Base-by-base conservation (phyloP, 2,888 invertebrate species). In the Lepidochrysops patricia region DNA sequence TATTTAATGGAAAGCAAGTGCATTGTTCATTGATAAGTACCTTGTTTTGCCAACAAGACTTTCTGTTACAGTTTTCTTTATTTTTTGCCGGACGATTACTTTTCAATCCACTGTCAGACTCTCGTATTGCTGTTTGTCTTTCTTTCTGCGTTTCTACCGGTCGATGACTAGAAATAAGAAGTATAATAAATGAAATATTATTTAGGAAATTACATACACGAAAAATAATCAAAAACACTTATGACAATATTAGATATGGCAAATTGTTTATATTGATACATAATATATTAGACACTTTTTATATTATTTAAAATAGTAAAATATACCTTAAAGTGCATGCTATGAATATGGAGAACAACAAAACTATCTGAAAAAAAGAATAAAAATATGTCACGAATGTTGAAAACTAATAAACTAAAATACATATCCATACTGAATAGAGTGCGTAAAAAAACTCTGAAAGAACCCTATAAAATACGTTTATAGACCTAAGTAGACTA, bases 1-100 rank as follows among this genome's bases (percentile, higher is more conserved):
- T n/a, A 3, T 59, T 60, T 25, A 57, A 63, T 13, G 67, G 65
- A 13, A 72, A 70, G 60, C 79, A 82, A 12, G 70, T 37, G 59
- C 80, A 81, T 48, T 70, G 60, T n/a, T 15, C 9, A 1, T 19
- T 19, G 4, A 1, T 23, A 13, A 19, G 19, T 4, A 2, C 9
- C 19, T 1, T 43, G 4, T 43, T 43, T 4, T 13, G 1, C 12
- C 3, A 19, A 9, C 43, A 43, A 9, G 6, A 43, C 19, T 9
- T 43, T 43, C 12, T 19, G 23, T 43, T 2, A 15, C 43, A 43
- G 19, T 43, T 43, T 1, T 19, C 9, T 43, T 19, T 43, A 19
- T 0, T 43, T 3, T 43, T 43, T 43, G 0, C 9, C 7, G 12
- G 43, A 1, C 9, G 3, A 0, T 43, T 43, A 19, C 9, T 43